Evolutionary conservation across 2,888 invertebrate genomes (phyloP), one percentile per base, ranked within the genome.

Genomic region (Drosophila subquinaria): DNA sequence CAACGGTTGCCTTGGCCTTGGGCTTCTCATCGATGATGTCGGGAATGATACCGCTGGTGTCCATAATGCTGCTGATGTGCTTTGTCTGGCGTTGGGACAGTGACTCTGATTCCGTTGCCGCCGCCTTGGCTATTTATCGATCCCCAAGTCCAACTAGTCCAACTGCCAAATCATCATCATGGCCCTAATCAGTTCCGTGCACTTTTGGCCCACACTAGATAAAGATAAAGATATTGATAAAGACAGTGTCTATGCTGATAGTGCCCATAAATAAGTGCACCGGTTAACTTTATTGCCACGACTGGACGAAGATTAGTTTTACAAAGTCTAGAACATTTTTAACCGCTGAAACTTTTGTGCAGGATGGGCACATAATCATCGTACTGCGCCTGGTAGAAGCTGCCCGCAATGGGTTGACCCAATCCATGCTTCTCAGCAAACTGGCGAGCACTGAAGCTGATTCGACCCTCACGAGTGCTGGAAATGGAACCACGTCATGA

Each of bases 361-460:
- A 94, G 90, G 0, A 93, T 67, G 20, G 93, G 91, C 15, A 94
- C 94, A 77, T 92, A 94, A 36, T 90, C 90, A 69, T 92, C 94
- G 57, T 93, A 91, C 66, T 92, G 85, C 0, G 92, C 91, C 51
- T 81, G 69, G 45, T 82, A 92, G 53, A 88, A 92, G 67, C 90
- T 91, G 0, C 83, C 92, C 3, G 90, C 92, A 2, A 91, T 68
- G 13, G 92, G 92, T n/a, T 94, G 93, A 0, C 96, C 97, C 13
- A 98, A 93, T 4, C 95, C 94, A 92, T 97, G 95, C 84, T 97
- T 96, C 35, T 93, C 90, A 0, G 96, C 96, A 90, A 98, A 96
- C 52, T 95, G 94, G 43, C 93, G 94, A 30, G 96, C 95, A 0
- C 96, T 96, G 85, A 95, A 95, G 38, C 93, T 93, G 0, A 92